phyloP scores from a whole-genome alignment of 2,888 invertebrate genomes.

The Amblyjoppa fuscipennis region DNA sequence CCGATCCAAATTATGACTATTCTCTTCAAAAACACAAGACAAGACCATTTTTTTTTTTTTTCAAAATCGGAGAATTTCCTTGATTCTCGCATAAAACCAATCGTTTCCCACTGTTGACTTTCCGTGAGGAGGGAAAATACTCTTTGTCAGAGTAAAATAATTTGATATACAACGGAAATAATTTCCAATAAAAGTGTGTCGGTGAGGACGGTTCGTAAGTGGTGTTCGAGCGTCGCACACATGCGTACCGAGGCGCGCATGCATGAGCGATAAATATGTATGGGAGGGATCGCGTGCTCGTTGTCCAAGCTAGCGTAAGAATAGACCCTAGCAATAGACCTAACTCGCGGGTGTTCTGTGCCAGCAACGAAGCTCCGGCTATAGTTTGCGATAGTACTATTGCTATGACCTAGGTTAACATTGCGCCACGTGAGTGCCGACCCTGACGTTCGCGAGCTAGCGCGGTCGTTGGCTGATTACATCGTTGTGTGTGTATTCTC shows the following conservation, averaged over 20 bases:
- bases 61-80: neutral
- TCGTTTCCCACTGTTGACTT: neutral
- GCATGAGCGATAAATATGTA: conserved; percentile 47
- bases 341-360: conserved; percentile 17
- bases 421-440: conserved; percentile 77
- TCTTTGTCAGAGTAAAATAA: neutral
- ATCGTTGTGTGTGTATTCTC: conserved; percentile 72
- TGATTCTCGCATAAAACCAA: neutral
- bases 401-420: conserved; percentile 81
- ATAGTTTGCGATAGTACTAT: conserved; percentile 70
- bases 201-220: neutral
- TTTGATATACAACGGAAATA: conserved; percentile 1
- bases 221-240: conserved; percentile 6
- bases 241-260: conserved; percentile 14
- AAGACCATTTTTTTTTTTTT: no score
- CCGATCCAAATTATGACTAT: no score
- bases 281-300: conserved; percentile 73
- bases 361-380: conserved; percentile 16
- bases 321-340: conserved; percentile 81
- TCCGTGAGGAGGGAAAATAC: neutral
- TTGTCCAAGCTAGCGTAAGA: conserved; percentile 75
- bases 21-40: no score
- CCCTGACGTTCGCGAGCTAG: conserved; percentile 78
- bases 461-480: conserved; percentile 83
- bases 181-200: neutral